Percentiles rank a stretch among this genome's conserved stretches.
Evolutionary conservation across 2,797 vertebrate species (phyloP).

Genomic region (Sarcophilus harrisii): DNA sequence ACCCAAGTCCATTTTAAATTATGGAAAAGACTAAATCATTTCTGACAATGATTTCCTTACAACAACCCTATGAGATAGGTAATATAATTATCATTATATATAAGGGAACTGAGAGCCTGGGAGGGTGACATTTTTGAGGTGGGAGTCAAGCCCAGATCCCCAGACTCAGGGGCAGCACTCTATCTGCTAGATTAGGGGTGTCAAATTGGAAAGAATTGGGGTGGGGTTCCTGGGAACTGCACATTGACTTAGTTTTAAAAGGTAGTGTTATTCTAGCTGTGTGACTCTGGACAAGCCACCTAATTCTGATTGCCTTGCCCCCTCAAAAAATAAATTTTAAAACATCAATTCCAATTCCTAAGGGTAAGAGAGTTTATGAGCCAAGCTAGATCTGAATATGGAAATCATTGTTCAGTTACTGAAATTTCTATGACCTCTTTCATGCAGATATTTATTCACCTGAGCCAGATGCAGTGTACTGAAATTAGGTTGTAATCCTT

Average conservation of each 20-base stretch:
- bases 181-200: not conserved
- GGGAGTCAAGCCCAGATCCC: not conserved
- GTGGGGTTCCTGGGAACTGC: not conserved
- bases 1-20: conserved; percentile 2
- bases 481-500: not conserved
- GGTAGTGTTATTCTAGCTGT: not conserved
- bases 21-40: not conserved
- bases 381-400: not conserved
- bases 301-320: too few relatives aligned
- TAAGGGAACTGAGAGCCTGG: not conserved
- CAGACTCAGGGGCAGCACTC: not conserved
- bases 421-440: not conserved
- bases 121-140: not conserved
- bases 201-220: not conserved
- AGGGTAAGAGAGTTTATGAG: not conserved
- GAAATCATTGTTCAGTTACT: not conserved
- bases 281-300: too few relatives aligned
- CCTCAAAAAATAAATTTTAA: not conserved
- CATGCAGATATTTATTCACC: not conserved
- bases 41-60: not conserved
- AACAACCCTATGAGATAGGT: not conserved
- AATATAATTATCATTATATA: not conserved
- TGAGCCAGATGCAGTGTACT: not conserved
- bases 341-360: not conserved
- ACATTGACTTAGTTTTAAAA: not conserved